A percentile compares a stretch with the other conserved stretches of the same genome.
These are phyloP conservation scores for Linyphia triangularis DNA, from an alignment of 2,888 invertebrate species.

Conservation along the genomic window DNA sequence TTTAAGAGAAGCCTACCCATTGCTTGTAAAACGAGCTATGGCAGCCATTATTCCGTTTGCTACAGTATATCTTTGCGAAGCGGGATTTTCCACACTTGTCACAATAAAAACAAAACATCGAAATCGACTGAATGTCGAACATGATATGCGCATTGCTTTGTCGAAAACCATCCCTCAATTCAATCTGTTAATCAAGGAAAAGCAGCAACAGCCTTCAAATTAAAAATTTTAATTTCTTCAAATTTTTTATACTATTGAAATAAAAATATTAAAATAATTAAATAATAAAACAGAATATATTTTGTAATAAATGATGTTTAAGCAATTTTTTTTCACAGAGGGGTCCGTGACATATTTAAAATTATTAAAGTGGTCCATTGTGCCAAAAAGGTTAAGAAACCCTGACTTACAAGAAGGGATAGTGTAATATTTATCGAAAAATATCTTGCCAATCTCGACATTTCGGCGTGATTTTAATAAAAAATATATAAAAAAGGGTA, in stretches of 20 bases:
- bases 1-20: slow-evolving; percentile 51
- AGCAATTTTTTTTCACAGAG: slow-evolving; percentile 34
- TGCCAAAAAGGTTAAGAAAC: slow-evolving; percentile 61
- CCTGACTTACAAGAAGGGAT: too few relatives aligned
- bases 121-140: slow-evolving; percentile 55
- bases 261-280: too few relatives aligned
- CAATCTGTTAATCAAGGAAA: slow-evolving; percentile 55
- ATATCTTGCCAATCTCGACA: too few relatives aligned
- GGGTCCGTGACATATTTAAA: slow-evolving; percentile 63
- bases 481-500: too few relatives aligned
- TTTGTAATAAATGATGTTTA: not conserved
- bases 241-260: not conserved
- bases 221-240: slow-evolving; percentile 41
- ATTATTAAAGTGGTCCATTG: slow-evolving; percentile 61
- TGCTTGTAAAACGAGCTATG: slow-evolving; percentile 58
- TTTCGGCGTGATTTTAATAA: too few relatives aligned
- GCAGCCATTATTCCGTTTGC: slow-evolving; percentile 59
- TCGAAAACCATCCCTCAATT: slow-evolving; percentile 51
- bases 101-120: slow-evolving; percentile 54
- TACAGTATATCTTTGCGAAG: slow-evolving; percentile 51
- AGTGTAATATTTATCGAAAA: too few relatives aligned
- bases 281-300: not conserved
- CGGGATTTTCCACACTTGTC: slow-evolving; percentile 53
- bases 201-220: slow-evolving; percentile 50
- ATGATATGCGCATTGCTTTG: slow-evolving; percentile 55